These are phyloP conservation scores for Belgica antarctica DNA, from an alignment of 2,888 invertebrate genomes.

Conservation along the genomic window DNA sequence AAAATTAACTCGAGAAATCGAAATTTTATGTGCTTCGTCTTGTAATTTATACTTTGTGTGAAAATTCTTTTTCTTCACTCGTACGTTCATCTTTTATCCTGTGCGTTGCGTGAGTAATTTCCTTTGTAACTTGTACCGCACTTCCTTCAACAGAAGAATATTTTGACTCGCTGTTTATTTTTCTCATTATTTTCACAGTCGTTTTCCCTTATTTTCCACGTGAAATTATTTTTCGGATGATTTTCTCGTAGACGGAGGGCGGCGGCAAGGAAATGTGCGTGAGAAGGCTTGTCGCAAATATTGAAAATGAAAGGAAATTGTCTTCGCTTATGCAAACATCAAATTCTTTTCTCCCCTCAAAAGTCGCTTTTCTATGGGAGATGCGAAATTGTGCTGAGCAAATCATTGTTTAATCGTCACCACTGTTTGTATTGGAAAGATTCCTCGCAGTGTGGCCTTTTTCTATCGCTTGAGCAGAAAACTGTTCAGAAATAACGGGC, in stretches of 20 bases:
- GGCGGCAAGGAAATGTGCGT: neutral
- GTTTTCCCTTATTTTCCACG: conserved; percentile 12
- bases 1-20: conserved; percentile 38
- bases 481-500: too few relatives aligned
- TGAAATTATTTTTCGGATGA: conserved; percentile 26
- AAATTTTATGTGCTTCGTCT: conserved; percentile 38
- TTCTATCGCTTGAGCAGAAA: too few relatives aligned
- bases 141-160: neutral
- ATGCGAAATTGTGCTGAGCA: neutral
- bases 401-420: neutral
- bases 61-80: neutral
- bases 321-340: neutral
- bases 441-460: neutral
- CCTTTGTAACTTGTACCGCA: conserved; percentile 23
- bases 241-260: neutral
- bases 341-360: neutral
- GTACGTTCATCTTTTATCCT: neutral
- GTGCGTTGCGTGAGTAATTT: conserved; percentile 27
- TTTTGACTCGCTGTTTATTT: conserved; percentile 14
- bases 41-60: conserved; percentile 37
- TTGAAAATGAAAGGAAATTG: neutral
- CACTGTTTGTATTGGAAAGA: neutral
- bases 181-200: conserved; percentile 35
- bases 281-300: neutral
- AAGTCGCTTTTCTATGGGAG: neutral